A percentile compares a stretch with the other conserved stretches of the same genome.
These are phyloP conservation scores for Podarcis muralis DNA, from an alignment of 2,113 vertebrate genomes.

Conservation along the genomic window DNA sequence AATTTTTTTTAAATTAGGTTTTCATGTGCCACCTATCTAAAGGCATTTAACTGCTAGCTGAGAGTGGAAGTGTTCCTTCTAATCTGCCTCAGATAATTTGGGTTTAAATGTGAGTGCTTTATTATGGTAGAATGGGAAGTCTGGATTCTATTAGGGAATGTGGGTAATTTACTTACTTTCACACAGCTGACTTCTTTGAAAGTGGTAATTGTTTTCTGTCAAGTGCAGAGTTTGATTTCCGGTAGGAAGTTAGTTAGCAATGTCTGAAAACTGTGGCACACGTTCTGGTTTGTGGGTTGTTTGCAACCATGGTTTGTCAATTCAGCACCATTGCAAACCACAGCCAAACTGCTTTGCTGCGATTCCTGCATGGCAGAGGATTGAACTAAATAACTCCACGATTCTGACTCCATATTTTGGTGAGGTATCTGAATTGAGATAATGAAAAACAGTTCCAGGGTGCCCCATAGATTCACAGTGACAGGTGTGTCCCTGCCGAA, in stretches of 20 bases:
- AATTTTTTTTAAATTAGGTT: neutral
- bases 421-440: neutral
- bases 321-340: neutral
- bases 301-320: neutral
- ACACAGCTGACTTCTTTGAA: neutral
- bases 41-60: neutral
- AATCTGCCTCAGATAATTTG: neutral
- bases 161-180: neutral
- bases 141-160: neutral
- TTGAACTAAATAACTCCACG: no score
- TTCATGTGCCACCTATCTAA: neutral
- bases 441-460: neutral
- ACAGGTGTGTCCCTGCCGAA: neutral
- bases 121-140: neutral
- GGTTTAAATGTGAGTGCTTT: neutral
- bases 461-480: neutral
- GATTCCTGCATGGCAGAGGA: no score
- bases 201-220: neutral
- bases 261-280: neutral
- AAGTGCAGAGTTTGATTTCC: neutral
- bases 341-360: no score
- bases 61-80: neutral
- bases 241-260: neutral
- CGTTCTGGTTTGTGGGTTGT: neutral
- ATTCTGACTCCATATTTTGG: neutral